phyloP scores from a whole-genome alignment of 1,140 invertebrate species.

The Leptestheria dahalacensis region DNA sequence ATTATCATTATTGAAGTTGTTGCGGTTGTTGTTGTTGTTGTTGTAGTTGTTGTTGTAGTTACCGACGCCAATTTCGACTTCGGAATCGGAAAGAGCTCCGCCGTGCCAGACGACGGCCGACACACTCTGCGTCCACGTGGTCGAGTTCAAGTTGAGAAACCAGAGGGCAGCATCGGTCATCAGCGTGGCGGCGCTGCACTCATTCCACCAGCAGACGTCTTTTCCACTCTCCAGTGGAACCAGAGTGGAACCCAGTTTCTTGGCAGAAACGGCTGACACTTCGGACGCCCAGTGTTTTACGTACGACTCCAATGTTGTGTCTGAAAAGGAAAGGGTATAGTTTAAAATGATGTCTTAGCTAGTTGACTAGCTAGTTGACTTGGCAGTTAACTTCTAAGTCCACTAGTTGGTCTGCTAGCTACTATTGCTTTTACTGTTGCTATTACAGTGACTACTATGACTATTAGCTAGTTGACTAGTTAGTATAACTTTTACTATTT shows the following conservation, averaged over 20 bases:
- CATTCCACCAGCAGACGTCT: constrained; percentile 6
- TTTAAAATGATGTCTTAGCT: background rate
- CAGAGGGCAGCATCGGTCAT: constrained; percentile 8
- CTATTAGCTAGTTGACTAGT: too few species aligned
- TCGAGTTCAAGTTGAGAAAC: background rate
- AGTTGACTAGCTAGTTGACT: background rate
- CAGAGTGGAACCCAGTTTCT: background rate
- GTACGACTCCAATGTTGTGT: background rate
- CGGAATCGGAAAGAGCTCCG: constrained; percentile 1
- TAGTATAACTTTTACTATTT: too few species aligned
- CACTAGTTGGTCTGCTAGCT: too few species aligned
- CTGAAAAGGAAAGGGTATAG: background rate
- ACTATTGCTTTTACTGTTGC: too few species aligned
- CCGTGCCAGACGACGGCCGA: constrained; percentile 12
- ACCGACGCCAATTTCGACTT: background rate
- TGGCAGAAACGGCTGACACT: background rate
- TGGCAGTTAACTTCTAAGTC: background rate
- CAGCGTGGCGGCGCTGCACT: constrained; percentile 3
- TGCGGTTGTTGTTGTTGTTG: background rate
- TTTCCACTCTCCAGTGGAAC: constrained; percentile 1
- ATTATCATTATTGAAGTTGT: too few species aligned
- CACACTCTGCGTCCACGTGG: background rate
- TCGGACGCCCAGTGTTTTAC: constrained; percentile 1
- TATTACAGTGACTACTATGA: too few species aligned
- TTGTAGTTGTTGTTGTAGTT: background rate